These are phyloP conservation scores for Parasteatoda lunata DNA, from an alignment of 2,888 invertebrate species.

Conservation along the genomic window DNA sequence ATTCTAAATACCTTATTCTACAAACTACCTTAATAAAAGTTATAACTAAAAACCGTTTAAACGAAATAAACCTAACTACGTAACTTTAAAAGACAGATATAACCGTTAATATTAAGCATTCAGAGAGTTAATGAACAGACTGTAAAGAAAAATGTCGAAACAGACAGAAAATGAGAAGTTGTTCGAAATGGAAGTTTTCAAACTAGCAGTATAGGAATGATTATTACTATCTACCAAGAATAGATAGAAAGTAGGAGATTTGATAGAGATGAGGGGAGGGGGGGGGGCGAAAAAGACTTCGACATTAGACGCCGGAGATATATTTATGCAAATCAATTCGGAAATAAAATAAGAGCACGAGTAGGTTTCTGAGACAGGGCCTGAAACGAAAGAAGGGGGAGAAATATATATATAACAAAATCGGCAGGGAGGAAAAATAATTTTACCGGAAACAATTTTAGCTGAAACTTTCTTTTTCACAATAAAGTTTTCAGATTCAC, in stretches of 20 bases:
- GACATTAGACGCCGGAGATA: constrained; percentile 10
- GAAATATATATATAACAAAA: constrained; percentile 18
- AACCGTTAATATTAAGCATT: too few relatives aligned
- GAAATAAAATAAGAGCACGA: constrained; percentile 22
- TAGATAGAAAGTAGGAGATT: neutral
- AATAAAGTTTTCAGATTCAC: neutral
- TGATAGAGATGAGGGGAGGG: neutral
- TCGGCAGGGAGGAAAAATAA: constrained; percentile 5
- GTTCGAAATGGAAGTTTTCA: too few relatives aligned
- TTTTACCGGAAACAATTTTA: constrained; percentile 1
- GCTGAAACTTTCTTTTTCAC: constrained; percentile 7
- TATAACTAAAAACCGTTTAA: too few relatives aligned
- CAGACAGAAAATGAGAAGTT: too few relatives aligned
- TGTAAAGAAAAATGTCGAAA: too few relatives aligned
- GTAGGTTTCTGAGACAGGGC: neutral
- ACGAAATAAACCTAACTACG: too few relatives aligned
- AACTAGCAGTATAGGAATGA: neutral
- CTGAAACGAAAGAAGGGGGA: neutral
- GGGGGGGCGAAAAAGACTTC: neutral
- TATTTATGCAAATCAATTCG: constrained; percentile 44
- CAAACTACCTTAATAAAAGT: too few relatives aligned
- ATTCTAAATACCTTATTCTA: too few relatives aligned
- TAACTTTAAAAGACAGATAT: too few relatives aligned
- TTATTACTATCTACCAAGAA: neutral
- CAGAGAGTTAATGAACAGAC: too few relatives aligned